phyloP scores from a whole-genome alignment of 2,797 vertebrate species.

The Pseudochaenichthys georgianus region DNA sequence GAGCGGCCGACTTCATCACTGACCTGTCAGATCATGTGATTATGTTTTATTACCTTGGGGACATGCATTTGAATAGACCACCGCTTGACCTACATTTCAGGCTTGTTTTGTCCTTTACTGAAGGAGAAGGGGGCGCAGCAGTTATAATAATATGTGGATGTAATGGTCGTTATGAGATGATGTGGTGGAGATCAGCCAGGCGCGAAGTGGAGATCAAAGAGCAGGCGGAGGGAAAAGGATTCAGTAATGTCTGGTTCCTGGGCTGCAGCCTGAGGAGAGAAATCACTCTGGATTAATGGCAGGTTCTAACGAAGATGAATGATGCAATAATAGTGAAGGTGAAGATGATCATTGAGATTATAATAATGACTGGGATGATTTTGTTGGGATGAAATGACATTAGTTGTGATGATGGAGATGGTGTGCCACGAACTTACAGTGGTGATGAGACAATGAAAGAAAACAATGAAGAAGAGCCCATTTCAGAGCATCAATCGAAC shows the following conservation, averaged over 20 bases:
- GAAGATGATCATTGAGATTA: neutral
- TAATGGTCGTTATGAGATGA: constrained; percentile 33
- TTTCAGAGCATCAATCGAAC: neutral
- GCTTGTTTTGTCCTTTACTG: constrained; percentile 6
- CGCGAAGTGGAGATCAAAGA: constrained; percentile 53
- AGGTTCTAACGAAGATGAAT: neutral
- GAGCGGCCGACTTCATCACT: constrained; percentile 42
- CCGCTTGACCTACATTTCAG: constrained; percentile 62
- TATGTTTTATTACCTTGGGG: neutral
- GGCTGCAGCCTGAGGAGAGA: constrained; percentile 16
- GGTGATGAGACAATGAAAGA: neutral
- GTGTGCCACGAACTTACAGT: neutral
- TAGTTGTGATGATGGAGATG: constrained; percentile 15
- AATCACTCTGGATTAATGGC: neutral
- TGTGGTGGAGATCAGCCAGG: constrained; percentile 44
- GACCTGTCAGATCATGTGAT: constrained; percentile 58
- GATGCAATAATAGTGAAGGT: neutral
- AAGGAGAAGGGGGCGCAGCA: constrained; percentile 6
- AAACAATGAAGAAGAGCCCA: neutral
- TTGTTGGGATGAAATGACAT: constrained; percentile 1
- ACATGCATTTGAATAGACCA: constrained; percentile 32
- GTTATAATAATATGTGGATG: constrained; percentile 4
- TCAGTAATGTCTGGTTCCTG: constrained; percentile 32
- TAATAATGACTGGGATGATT: neutral
- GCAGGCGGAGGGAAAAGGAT: constrained; percentile 31